Evolutionary conservation across 2,113 vertebrate genomes (phyloP).

Genomic region (Peromyscus maniculatus): DNA sequence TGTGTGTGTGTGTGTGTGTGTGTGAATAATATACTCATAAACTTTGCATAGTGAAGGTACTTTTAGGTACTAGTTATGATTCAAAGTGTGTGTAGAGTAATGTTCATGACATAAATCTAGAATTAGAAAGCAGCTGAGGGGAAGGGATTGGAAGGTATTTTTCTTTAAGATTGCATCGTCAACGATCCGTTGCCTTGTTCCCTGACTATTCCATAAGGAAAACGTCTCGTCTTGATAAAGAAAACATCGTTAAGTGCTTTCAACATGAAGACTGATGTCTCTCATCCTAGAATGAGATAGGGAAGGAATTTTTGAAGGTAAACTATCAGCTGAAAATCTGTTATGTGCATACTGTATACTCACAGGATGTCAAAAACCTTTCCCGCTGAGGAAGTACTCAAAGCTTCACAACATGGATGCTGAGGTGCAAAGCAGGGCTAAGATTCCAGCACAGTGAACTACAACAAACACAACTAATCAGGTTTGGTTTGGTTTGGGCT

Average conservation of each 20-base stretch:
- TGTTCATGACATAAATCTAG: conserved; percentile 24
- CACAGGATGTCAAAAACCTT: neutral
- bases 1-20: neutral
- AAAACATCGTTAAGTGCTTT: conserved; percentile 54
- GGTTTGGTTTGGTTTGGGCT: neutral
- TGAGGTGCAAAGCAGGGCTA: neutral
- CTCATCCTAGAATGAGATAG: conserved; percentile 6
- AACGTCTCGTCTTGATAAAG: neutral
- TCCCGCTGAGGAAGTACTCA: conserved; percentile 42
- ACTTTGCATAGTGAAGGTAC: neutral
- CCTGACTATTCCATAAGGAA: conserved; percentile 37
- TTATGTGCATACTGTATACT: neutral
- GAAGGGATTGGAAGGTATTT: neutral
- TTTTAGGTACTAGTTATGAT: neutral
- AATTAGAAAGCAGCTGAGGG: neutral
- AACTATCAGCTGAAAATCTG: conserved; percentile 45
- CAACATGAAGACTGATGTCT: conserved; percentile 31
- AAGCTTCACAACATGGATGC: conserved; percentile 1
- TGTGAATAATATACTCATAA: neutral
- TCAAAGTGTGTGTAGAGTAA: neutral
- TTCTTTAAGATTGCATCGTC: neutral
- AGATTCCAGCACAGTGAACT: conserved; percentile 42
- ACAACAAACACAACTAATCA: conserved; percentile 33
- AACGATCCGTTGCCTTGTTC: neutral
- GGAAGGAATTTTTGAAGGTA: conserved; percentile 37